Percentiles rank a stretch among this genome's conserved stretches.
Conservation (phyloP, 2,888 invertebrate species). For the Sesamia inferens region DNA sequence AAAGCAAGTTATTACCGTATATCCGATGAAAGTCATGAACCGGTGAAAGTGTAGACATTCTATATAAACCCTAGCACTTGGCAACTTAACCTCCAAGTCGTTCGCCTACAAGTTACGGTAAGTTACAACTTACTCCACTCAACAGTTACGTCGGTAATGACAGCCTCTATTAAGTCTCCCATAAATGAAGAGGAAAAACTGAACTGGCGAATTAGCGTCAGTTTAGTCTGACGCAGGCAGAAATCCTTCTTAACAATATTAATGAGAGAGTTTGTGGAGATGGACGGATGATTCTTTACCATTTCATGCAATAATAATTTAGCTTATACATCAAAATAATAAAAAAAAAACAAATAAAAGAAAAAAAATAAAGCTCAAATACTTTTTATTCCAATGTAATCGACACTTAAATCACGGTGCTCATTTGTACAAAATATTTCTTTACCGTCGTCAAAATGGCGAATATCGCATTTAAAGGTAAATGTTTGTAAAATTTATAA, state of each 20-base stretch:
- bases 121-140: constrained; percentile 50
- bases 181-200: constrained; percentile 1
- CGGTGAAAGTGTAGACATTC: constrained; percentile 33
- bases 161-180: constrained; percentile 28
- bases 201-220: background rate
- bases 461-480: no score
- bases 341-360: no score
- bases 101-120: constrained; percentile 36
- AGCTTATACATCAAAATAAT: no score
- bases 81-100: constrained; percentile 30
- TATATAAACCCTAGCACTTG: constrained; percentile 26
- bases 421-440: no score
- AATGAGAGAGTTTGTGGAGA: no score
- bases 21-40: constrained; percentile 5
- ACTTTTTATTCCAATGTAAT: no score
- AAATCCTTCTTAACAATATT: background rate
- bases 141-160: constrained; percentile 56
- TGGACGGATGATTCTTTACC: no score
- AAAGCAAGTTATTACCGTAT: constrained; percentile 1
- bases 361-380: no score
- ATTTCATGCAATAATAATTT: no score
- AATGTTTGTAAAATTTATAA: no score
- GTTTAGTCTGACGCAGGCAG: constrained; percentile 1
- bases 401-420: background rate
- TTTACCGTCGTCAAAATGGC: no score